These are phyloP conservation scores for Hololepta plana DNA, from an alignment of 2,888 invertebrate genomes.

Conservation along the genomic window DNA sequence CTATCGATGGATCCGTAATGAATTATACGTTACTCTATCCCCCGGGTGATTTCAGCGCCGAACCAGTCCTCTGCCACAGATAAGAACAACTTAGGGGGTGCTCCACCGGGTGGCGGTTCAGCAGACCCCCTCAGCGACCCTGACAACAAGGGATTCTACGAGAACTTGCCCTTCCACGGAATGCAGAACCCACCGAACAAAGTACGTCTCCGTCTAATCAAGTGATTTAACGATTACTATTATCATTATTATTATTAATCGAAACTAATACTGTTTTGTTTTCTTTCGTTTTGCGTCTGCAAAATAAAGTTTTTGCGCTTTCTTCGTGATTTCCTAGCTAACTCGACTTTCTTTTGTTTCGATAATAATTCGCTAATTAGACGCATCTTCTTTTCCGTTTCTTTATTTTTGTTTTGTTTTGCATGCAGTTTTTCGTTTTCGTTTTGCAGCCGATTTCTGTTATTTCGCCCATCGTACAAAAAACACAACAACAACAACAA, in stretches of 20 bases:
- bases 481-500: slow-evolving; percentile 13
- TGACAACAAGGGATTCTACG: slow-evolving; percentile 73
- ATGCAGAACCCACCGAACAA: slow-evolving; percentile 86
- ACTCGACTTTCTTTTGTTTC: no score
- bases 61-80: slow-evolving; percentile 32
- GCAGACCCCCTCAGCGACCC: slow-evolving; percentile 57
- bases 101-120: slow-evolving; percentile 27
- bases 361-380: no score
- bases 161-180: slow-evolving; percentile 89
- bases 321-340: no score
- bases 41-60: slow-evolving; percentile 30
- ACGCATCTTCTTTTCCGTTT: slow-evolving; percentile 16
- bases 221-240: background rate
- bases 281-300: no score
- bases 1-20: no score
- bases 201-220: slow-evolving; percentile 43
- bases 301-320: no score
- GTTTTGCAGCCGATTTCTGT: slow-evolving; percentile 37
- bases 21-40: no score
- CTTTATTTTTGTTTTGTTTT: slow-evolving; percentile 21
- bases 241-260: no score
- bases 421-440: slow-evolving; percentile 27
- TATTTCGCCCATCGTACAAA: slow-evolving; percentile 34
- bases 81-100: slow-evolving; percentile 29
- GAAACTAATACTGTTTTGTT: no score